phyloP scores from a whole-genome alignment of 2,888 invertebrate genomes.

The Macrophya annulata region DNA sequence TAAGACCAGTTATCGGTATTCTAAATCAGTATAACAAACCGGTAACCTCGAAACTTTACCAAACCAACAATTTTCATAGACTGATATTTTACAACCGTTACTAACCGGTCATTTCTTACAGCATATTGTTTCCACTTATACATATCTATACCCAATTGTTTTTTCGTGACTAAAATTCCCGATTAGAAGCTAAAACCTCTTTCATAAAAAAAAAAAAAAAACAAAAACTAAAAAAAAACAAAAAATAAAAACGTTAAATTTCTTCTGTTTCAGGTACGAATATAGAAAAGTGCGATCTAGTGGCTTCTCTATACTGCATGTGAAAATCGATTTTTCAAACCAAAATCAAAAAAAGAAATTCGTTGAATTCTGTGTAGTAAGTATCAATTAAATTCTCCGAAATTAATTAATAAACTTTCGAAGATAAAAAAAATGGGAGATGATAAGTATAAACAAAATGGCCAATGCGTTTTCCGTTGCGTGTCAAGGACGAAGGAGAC shows the following conservation, averaged over 20 bases:
- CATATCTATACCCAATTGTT: too few species aligned
- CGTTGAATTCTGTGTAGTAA: neutral
- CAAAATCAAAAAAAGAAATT: neutral
- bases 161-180: too few species aligned
- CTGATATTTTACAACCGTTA: neutral
- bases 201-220: too few species aligned
- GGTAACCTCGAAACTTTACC: constrained; percentile 24
- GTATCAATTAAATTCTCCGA: neutral
- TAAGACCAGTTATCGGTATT: constrained; percentile 21
- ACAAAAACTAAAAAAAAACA: too few species aligned
- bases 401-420: neutral
- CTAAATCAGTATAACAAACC: neutral
- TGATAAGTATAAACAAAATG: neutral
- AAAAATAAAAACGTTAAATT: neutral
- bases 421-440: neutral
- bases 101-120: neutral
- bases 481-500: neutral
- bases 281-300: neutral
- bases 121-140: neutral
- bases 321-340: neutral
- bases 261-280: constrained; percentile 27
- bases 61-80: constrained; percentile 41
- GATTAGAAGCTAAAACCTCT: too few species aligned
- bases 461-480: neutral
- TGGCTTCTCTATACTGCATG: constrained; percentile 23